Evolutionary conservation across 2,888 invertebrate genomes (phyloP).

Genomic region (Lobophora halterata): DNA sequence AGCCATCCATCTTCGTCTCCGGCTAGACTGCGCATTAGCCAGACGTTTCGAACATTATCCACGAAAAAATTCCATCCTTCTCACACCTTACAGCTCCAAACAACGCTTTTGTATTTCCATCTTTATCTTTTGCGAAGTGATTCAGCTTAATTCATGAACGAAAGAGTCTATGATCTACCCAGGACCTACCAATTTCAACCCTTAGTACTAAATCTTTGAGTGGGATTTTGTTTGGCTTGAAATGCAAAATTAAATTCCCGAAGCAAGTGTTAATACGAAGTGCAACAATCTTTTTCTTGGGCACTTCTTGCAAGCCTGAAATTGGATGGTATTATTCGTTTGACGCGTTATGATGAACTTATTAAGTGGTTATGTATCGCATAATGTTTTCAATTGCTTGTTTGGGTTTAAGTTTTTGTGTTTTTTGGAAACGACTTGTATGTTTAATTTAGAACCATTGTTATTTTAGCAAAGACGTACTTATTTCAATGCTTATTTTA

Average conservation of each 20-base stretch:
- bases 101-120: conserved; percentile 41
- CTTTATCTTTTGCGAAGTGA: conserved; percentile 63
- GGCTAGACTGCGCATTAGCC: conserved; percentile 67
- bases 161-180: conserved; percentile 47
- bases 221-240: conserved; percentile 13
- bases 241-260: conserved; percentile 58
- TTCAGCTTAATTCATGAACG: conserved; percentile 55
- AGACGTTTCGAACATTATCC: conserved; percentile 46
- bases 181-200: conserved; percentile 2
- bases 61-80: conserved; percentile 45
- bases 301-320: conserved; percentile 49
- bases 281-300: conserved; percentile 65
- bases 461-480: too few relatives aligned
- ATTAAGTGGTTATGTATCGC: conserved; percentile 52
- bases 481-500: too few relatives aligned
- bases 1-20: conserved; percentile 75
- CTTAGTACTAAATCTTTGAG: conserved; percentile 19
- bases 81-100: conserved; percentile 41
- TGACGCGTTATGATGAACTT: conserved; percentile 47
- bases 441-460: too few relatives aligned
- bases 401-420: conserved; percentile 5
- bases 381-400: conserved; percentile 31
- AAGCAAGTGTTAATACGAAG: conserved; percentile 64
- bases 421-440: too few relatives aligned
- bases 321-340: conserved; percentile 57